Percentiles rank a stretch among this genome's conserved stretches.
These are phyloP conservation scores for Drosophila hamatofila DNA, from an alignment of 2,888 invertebrate species.

Conservation along the genomic window DNA sequence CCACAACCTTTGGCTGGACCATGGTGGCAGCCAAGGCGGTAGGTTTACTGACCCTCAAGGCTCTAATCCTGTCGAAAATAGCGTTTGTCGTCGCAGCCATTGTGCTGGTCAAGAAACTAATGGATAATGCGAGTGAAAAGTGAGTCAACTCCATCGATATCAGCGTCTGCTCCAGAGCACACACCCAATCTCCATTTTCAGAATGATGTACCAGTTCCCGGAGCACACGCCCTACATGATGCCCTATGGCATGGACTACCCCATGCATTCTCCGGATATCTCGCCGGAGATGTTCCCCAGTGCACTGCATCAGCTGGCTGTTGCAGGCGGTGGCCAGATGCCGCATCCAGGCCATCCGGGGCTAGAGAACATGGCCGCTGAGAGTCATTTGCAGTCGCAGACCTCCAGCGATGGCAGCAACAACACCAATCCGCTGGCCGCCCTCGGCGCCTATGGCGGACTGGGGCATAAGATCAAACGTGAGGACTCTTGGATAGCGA, in stretches of 20 bases:
- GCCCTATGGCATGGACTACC: slow-evolving; percentile 85
- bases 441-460: slow-evolving; percentile 78
- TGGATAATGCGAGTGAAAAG: slow-evolving; percentile 87
- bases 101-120: slow-evolving; percentile 87
- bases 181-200: slow-evolving; percentile 36
- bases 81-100: slow-evolving; percentile 88
- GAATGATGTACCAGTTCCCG: slow-evolving; percentile 84
- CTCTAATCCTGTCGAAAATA: slow-evolving; percentile 89
- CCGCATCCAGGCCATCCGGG: slow-evolving; percentile 67
- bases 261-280: slow-evolving; percentile 79
- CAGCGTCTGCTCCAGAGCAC: not conserved
- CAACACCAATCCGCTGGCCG: slow-evolving; percentile 82
- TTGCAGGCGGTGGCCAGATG: slow-evolving; percentile 70
- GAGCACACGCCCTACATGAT: slow-evolving; percentile 84
- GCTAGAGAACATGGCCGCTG: slow-evolving; percentile 78
- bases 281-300: slow-evolving; percentile 83
- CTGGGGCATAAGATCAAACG: slow-evolving; percentile 84
- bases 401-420: slow-evolving; percentile 82
- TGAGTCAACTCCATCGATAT: slow-evolving; percentile 52
- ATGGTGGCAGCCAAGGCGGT: slow-evolving; percentile 88
- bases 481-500: slow-evolving; percentile 84
- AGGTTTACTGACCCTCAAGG: slow-evolving; percentile 88
- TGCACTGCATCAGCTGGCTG: slow-evolving; percentile 80
- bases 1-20: slow-evolving; percentile 89
- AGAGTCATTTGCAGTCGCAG: slow-evolving; percentile 82